Conservation (phyloP, 2,888 invertebrate genomes). For the Agrotis puta region DNA sequence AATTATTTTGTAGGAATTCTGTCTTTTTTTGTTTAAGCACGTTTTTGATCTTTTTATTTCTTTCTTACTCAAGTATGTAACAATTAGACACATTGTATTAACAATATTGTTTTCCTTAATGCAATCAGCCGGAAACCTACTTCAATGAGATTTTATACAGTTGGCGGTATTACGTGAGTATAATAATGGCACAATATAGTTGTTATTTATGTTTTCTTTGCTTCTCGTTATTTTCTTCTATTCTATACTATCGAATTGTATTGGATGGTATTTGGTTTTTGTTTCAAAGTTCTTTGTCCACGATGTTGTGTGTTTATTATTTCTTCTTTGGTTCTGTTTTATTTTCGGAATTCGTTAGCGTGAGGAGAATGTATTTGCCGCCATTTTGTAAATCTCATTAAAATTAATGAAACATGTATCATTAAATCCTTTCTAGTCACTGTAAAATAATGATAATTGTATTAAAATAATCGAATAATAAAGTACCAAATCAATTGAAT, state of each 20-base stretch:
- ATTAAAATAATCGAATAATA: background rate
- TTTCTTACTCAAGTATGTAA: slow-evolving; percentile 10
- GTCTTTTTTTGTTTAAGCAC: slow-evolving; percentile 3
- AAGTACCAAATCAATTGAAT: slow-evolving; percentile 5
- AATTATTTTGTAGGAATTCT: background rate
- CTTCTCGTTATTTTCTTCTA: slow-evolving; percentile 57
- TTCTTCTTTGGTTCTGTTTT: slow-evolving; percentile 18
- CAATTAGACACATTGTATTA: slow-evolving; percentile 54
- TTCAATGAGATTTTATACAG: slow-evolving; percentile 87
- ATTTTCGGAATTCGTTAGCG: background rate
- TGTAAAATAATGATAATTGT: no score
- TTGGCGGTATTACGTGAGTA: slow-evolving; percentile 89
- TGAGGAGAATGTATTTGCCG: no score
- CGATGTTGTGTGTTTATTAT: slow-evolving; percentile 24
- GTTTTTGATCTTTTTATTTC: slow-evolving; percentile 4
- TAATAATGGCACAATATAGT: slow-evolving; percentile 62
- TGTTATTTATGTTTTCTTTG: slow-evolving; percentile 59
- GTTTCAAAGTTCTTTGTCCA: slow-evolving; percentile 24
- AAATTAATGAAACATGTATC: background rate
- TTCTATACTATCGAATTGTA: slow-evolving; percentile 68
- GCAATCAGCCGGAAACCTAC: slow-evolving; percentile 88
- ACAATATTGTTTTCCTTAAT: slow-evolving; percentile 76
- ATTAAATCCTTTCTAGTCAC: background rate
- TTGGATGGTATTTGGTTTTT: slow-evolving; percentile 72
- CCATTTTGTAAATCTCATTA: background rate